These are phyloP conservation scores for Alsophila aescularia DNA, from an alignment of 2,888 invertebrate genomes.

Conservation along the genomic window DNA sequence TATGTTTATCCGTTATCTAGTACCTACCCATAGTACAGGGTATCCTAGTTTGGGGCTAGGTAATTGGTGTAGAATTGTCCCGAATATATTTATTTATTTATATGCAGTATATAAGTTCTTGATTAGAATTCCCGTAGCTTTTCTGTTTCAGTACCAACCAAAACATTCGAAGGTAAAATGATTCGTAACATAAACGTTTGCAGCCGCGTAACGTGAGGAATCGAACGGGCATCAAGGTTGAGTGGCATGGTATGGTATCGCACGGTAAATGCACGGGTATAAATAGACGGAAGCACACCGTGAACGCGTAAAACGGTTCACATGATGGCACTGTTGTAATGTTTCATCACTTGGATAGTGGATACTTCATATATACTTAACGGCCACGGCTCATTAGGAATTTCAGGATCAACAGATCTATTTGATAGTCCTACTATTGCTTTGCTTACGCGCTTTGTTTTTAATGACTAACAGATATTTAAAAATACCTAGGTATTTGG, in stretches of 20 bases:
- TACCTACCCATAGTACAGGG: too few relatives aligned
- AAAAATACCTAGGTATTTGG: too few relatives aligned
- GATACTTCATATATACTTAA: constrained; percentile 15
- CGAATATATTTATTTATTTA: too few relatives aligned
- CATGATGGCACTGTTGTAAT: constrained; percentile 55
- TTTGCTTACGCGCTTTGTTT: too few relatives aligned
- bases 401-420: constrained; percentile 15
- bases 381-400: constrained; percentile 25
- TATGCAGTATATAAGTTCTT: too few relatives aligned
- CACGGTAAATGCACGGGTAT: constrained; percentile 70
- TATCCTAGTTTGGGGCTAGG: too few relatives aligned
- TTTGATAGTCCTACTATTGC: too few relatives aligned
- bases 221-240: constrained; percentile 64
- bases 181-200: constrained; percentile 20
- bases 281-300: constrained; percentile 64
- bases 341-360: constrained; percentile 33
- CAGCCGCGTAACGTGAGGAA: constrained; percentile 29
- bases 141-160: background rate
- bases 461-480: too few relatives aligned
- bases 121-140: background rate
- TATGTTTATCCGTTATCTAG: too few relatives aligned
- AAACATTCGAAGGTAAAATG: constrained; percentile 1
- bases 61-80: too few relatives aligned
- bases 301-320: constrained; percentile 44
- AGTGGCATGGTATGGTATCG: constrained; percentile 51